Evolutionary conservation across 2,888 invertebrate species (phyloP), one percentile per base, ranked within the genome.

Genomic region (Mythimna albipuncta): DNA sequence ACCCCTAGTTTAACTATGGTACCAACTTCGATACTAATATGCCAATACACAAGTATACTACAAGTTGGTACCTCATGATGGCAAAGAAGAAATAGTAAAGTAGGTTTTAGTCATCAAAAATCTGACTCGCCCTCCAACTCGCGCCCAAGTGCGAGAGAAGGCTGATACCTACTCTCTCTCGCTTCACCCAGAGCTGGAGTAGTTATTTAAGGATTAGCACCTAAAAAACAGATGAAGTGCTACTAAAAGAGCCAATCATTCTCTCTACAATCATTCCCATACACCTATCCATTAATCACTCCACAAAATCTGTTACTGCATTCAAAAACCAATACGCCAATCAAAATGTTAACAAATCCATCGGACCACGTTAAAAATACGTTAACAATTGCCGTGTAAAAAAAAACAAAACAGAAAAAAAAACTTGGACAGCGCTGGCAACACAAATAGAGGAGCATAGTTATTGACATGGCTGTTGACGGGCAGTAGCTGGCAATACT

Each of bases 401-500:
- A 47, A 52, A 75, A 75, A 55, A 11, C 35, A 57, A 69, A 75
- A 69, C 69, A 38, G 0, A 35, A 26, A 63, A 32, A 32, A 32
- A 58, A 59, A 13, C 50, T 32, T 50, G n/a, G 50, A 61, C 64
- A 77, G 55, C 50, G 6, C 50, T 70, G 64, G 61, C 77, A 52
- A 61, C 58, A 57, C 61, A 77, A 76, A 76, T 69, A 69, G 16
- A 50, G 50, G 21, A 64, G 54, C 38, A 75, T 52, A 50, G 70
- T 64, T 77, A 77, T 70, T 70, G 77, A 70, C 70, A 44, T 41
- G 19, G 64, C 38, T 61, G 35, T 69, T 55, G 52, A 68, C 61
- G 19, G 52, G 21, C 62, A 58, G 64, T 54, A 32, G 38, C 41
- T 75, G 50, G 21, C 54, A 61, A 69, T 11, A 69, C 26, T 9